Evolutionary conservation across 2,797 vertebrate species (phyloP).

Genomic region (Enteromius unitaeniatus): DNA sequence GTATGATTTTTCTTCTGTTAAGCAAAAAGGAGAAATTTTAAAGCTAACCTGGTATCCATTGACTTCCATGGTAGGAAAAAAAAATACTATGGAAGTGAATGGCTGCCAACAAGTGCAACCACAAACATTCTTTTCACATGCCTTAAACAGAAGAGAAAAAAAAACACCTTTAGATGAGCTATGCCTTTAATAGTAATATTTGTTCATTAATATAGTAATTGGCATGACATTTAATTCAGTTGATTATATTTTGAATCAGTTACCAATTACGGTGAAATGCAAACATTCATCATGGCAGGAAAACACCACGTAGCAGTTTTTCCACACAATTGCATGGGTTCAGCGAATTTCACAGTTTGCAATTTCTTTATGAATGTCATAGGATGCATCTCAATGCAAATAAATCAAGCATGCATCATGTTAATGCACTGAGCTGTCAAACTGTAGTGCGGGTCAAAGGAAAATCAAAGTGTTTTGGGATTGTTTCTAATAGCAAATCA

Average conservation of each 20-base stretch:
- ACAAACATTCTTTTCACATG: not conserved
- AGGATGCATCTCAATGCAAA: not conserved
- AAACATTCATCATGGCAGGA: not conserved
- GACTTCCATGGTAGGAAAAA: not conserved
- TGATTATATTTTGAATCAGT: not conserved
- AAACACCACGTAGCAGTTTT: not conserved
- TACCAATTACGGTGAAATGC: not conserved
- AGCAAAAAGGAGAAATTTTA: not conserved
- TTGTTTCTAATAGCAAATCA: conserved; percentile 35
- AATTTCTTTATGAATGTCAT: not conserved
- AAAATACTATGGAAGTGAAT: not conserved
- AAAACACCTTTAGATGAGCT: not conserved
- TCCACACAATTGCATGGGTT: not conserved
- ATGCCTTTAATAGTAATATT: not conserved
- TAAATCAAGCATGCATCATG: conserved; percentile 29
- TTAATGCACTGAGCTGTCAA: conserved; percentile 20
- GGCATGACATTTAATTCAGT: not conserved
- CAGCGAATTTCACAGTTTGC: conserved; percentile 12
- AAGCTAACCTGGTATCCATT: not conserved
- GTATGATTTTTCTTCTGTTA: not conserved
- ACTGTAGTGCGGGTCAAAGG: conserved; percentile 6
- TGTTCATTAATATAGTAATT: not conserved
- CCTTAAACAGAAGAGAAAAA: not conserved
- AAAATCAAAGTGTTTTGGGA: conserved; percentile 8
- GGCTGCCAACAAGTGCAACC: not conserved